Conservation (phyloP, 2,888 invertebrate species). For the Dusona sp. region DNA sequence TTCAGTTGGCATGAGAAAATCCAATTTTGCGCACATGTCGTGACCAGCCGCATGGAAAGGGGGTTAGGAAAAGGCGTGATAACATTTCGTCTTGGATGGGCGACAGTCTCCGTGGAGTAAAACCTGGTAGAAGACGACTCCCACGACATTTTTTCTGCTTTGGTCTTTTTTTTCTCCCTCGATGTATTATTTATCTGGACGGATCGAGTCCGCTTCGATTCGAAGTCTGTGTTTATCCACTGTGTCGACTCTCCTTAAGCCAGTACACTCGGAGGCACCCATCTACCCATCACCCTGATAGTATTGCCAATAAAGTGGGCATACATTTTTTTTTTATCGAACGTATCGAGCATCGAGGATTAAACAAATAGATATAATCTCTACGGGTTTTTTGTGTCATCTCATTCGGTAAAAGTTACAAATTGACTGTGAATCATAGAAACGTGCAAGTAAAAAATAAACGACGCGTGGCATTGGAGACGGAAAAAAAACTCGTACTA, state of each 20-base stretch:
- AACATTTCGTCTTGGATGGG: constrained; percentile 33
- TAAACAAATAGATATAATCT: background rate
- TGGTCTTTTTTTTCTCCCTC: constrained; percentile 1
- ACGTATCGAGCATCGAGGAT: background rate
- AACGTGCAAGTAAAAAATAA: background rate
- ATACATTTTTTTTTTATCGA: background rate
- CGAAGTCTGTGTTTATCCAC: constrained; percentile 31
- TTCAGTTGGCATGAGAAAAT: constrained; percentile 42
- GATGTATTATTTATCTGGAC: constrained; percentile 43
- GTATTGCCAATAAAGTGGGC: constrained; percentile 12
- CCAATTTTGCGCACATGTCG: constrained; percentile 43
- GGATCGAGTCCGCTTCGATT: constrained; percentile 16
- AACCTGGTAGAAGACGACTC: constrained; percentile 9
- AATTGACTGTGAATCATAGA: background rate
- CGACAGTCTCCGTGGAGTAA: constrained; percentile 15
- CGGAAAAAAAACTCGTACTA: background rate
- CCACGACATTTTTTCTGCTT: constrained; percentile 1
- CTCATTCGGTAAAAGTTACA: background rate
- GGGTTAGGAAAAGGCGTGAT: constrained; percentile 35
- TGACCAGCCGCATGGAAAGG: constrained; percentile 30
- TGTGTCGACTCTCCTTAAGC: constrained; percentile 14
- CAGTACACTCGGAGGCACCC: constrained; percentile 1
- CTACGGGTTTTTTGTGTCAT: background rate
- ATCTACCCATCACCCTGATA: constrained; percentile 3
- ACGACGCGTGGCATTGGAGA: background rate